Conservation (phyloP, 1,140 invertebrate genomes). For the Lucilia cuprina region DNA sequence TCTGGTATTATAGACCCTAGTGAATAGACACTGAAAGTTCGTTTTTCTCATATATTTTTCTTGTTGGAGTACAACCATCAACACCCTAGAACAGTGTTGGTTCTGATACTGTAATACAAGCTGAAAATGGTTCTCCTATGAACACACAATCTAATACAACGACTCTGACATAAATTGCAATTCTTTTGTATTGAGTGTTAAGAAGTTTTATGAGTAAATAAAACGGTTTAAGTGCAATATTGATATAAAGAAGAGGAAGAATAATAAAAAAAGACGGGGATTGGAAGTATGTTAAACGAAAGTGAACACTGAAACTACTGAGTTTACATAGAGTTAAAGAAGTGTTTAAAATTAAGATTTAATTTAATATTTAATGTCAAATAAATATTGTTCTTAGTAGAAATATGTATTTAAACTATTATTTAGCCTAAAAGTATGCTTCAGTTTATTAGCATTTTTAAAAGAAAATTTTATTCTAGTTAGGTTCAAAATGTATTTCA, state of each 20-base stretch:
- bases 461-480: no score
- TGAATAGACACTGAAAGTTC: not conserved
- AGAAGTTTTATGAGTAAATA: constrained; percentile 35
- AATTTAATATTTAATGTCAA: not conserved
- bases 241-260: constrained; percentile 4
- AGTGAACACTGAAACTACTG: not conserved
- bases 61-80: not conserved
- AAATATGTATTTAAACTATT: not conserved
- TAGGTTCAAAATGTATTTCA: no score
- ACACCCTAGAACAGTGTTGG: not conserved
- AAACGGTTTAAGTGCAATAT: constrained; percentile 28
- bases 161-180: constrained; percentile 13
- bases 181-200: constrained; percentile 33
- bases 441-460: no score
- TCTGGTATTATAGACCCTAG: not conserved
- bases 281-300: not conserved
- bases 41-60: not conserved
- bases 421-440: no score
- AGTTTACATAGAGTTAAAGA: not conserved
- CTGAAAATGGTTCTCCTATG: not conserved
- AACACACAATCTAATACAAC: not conserved
- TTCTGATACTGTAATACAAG: not conserved
- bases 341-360: not conserved
- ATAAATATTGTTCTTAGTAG: no score
- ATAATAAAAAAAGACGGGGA: not conserved